Base-by-base conservation (phyloP, 2,113 vertebrate species). In the Ahaetulla prasina region DNA sequence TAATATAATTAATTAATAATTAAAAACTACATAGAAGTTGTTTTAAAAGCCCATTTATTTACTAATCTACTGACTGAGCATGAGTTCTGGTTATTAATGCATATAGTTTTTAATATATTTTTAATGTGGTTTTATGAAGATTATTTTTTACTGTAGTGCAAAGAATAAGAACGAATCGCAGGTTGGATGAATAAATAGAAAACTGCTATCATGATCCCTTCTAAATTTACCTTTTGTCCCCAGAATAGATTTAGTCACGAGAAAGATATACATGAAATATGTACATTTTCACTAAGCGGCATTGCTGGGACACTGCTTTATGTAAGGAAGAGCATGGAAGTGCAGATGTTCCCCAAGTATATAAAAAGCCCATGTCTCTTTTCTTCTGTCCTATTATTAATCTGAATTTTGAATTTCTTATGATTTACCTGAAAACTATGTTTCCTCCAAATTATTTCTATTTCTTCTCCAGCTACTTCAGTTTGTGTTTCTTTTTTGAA, bases 351-450 rank as follows among this genome's bases (percentile, higher is more conserved):
- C 30, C 68, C n/a, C 30, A 74, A 74, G n/a, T n/a, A 50, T 27
- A 57, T 39, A 57, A 39, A 89, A 55, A 55, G 35, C 11, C 10
- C 2, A 39, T 52, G 23, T 90, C 35, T 57, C 23, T 45, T 54
- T 57, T 43, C 10, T 27, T 89, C 11, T 39, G 25, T 57, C 23
- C 11, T 43, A 60, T 80, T 23, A 16, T 50, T 52, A 22, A 68
- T 63, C 23, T 68, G 8, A 87, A 60, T 27, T 8, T 4, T 3
- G 0, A 9, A 0, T 23, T 27, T 22, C 6, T 23, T 2, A 0
- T 0, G 0, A 18, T 20, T 54, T 63, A 30, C 0, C 25, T 16
- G 8, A 11, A 57, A 27, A 30, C 4, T 0, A 1, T 1, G 18
- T 0, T 0, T 0, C 1, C 18, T 14, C 8, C 55, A 39, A 85